Conservation (phyloP, 1,140 invertebrate genomes). For the Anoplophora glabripennis region DNA sequence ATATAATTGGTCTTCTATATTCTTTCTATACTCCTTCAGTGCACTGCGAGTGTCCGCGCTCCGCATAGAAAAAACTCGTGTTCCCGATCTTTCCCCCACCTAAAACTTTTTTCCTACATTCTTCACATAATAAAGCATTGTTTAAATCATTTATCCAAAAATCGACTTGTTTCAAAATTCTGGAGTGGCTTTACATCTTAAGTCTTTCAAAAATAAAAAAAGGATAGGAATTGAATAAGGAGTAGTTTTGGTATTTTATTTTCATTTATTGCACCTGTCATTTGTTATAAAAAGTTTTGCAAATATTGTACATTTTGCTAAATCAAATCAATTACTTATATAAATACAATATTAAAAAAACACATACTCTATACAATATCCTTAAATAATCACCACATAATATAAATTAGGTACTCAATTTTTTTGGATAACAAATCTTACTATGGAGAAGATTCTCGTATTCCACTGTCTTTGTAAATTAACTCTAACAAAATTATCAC, state of each 20-base stretch:
- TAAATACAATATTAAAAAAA: conserved; percentile 7
- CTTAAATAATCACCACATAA: background rate
- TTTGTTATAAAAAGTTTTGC: conserved; percentile 1
- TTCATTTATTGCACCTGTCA: conserved; percentile 7
- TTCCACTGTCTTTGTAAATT: background rate
- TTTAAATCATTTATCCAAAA: too few relatives aligned
- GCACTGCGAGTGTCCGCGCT: too few relatives aligned
- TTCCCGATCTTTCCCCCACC: too few relatives aligned
- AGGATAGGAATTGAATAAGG: too few relatives aligned
- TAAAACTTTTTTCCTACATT: too few relatives aligned
- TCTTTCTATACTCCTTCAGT: too few relatives aligned
- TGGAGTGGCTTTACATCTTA: too few relatives aligned
- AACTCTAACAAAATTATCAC: background rate
- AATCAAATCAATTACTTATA: conserved; percentile 6
- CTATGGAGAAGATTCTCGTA: background rate
- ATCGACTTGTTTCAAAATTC: too few relatives aligned
- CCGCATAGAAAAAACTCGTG: too few relatives aligned
- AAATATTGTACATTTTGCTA: conserved; percentile 2
- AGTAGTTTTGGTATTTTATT: background rate
- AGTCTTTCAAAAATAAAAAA: too few relatives aligned
- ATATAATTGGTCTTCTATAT: too few relatives aligned
- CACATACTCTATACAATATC: background rate
- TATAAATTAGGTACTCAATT: conserved; percentile 1
- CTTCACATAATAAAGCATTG: too few relatives aligned
- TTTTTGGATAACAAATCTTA: background rate